Conservation (phyloP, 2,888 invertebrate genomes). For the Aelia acuminata region DNA sequence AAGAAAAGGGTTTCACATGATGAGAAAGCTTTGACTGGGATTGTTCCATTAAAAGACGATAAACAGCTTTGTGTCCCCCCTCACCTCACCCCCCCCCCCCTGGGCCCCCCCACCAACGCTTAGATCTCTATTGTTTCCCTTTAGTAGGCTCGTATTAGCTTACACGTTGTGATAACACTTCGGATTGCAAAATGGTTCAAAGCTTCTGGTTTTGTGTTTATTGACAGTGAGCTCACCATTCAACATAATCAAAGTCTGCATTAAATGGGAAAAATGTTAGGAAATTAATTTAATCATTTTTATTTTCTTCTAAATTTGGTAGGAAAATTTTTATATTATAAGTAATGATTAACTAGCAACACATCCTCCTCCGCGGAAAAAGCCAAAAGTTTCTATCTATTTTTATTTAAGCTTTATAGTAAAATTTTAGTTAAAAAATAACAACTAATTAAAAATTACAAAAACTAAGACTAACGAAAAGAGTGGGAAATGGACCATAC, state of each 20-base stretch:
- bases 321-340: too few relatives aligned
- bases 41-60: background rate
- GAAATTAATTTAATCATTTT: too few relatives aligned
- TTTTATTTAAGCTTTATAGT: too few relatives aligned
- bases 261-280: too few relatives aligned
- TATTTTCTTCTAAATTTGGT: too few relatives aligned
- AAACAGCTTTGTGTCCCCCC: background rate
- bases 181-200: background rate
- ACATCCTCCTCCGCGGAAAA: too few relatives aligned
- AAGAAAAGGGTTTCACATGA: background rate
- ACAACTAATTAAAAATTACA: too few relatives aligned
- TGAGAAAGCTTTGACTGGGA: background rate
- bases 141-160: background rate
- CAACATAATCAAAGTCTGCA: background rate
- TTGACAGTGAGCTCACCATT: background rate
- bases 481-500: too few relatives aligned
- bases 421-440: too few relatives aligned
- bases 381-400: too few relatives aligned
- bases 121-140: constrained; percentile 29
- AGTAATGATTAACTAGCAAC: too few relatives aligned
- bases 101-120: background rate
- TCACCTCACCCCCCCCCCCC: background rate
- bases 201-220: background rate
- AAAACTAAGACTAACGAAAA: too few relatives aligned
- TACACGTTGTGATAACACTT: background rate